Percentiles rank a stretch among this genome's conserved stretches.
Evolutionary conservation across 2,113 vertebrate genomes (phyloP).

Genomic region (Zosterops borbonicus): DNA sequence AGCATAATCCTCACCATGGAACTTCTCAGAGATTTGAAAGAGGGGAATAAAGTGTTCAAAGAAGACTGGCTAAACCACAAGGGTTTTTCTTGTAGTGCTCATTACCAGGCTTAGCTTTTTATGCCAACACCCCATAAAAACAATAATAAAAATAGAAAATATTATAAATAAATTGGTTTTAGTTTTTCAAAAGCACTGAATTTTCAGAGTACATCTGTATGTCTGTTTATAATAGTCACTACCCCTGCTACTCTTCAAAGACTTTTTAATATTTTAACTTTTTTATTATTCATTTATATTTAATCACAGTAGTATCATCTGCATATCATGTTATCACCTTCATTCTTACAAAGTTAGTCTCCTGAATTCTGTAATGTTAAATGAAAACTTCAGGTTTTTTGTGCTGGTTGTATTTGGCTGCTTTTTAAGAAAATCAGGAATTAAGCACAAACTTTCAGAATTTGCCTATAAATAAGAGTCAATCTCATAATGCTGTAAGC

Average conservation of each 20-base stretch:
- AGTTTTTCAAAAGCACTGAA: background rate
- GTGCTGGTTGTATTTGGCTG: background rate
- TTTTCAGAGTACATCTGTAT: conserved; percentile 28
- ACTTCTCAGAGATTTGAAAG: background rate
- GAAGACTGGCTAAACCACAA: background rate
- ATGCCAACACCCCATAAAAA: background rate
- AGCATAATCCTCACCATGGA: conserved; percentile 53
- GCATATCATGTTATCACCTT: background rate
- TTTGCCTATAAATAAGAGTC: conserved; percentile 1
- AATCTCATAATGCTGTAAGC: background rate
- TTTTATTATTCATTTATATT: conserved; percentile 37
- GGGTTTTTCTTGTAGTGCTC: background rate
- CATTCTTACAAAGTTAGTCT: conserved; percentile 20
- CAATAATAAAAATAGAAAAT: background rate
- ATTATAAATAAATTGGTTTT: background rate
- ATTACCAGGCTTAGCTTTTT: background rate
- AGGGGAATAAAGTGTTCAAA: conserved; percentile 45
- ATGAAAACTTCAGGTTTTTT: background rate
- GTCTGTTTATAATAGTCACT: conserved; percentile 17
- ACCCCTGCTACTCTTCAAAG: conserved; percentile 11
- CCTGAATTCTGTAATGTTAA: background rate
- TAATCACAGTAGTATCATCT: background rate
- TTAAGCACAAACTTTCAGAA: background rate
- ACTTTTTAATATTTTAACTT: background rate
- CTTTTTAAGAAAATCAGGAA: background rate